A percentile compares a stretch with the other conserved stretches of the same genome.
These are phyloP conservation scores for Ectobius pallidus DNA, from an alignment of 2,888 invertebrate genomes.

Conservation along the genomic window DNA sequence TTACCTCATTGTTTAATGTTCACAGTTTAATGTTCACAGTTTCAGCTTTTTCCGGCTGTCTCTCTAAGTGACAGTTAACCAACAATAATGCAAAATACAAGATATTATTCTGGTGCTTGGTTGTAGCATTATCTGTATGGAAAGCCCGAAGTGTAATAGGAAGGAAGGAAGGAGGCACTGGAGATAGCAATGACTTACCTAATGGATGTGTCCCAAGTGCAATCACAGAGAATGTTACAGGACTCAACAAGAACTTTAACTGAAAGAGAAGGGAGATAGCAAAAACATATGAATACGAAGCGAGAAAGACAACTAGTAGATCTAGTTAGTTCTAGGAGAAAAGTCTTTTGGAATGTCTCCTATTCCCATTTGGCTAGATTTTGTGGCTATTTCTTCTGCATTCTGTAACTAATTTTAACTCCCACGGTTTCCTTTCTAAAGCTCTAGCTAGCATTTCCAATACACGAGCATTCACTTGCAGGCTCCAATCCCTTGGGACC, in stretches of 20 bases:
- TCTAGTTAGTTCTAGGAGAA: background rate
- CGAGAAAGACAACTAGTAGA: background rate
- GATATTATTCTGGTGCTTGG: no score
- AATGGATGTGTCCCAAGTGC: constrained; percentile 17
- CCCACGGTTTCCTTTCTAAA: background rate
- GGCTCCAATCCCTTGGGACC: background rate
- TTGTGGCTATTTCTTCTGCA: constrained; percentile 5
- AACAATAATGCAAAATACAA: no score
- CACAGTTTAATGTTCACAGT: no score
- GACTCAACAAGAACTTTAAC: background rate
- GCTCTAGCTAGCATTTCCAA: background rate
- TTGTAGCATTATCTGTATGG: no score
- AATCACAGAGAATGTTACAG: background rate
- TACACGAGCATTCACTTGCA: background rate
- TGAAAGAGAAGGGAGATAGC: background rate
- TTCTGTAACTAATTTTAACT: constrained; percentile 6
- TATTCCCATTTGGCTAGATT: background rate
- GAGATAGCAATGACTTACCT: background rate
- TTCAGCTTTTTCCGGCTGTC: no score
- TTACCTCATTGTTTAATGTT: no score
- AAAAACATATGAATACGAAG: background rate
- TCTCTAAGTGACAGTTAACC: no score
- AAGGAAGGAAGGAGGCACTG: no score
- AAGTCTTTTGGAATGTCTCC: background rate
- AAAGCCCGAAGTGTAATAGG: no score